These are phyloP conservation scores for Otus sunia DNA, from an alignment of 2,113 vertebrate species.

Conservation along the genomic window DNA sequence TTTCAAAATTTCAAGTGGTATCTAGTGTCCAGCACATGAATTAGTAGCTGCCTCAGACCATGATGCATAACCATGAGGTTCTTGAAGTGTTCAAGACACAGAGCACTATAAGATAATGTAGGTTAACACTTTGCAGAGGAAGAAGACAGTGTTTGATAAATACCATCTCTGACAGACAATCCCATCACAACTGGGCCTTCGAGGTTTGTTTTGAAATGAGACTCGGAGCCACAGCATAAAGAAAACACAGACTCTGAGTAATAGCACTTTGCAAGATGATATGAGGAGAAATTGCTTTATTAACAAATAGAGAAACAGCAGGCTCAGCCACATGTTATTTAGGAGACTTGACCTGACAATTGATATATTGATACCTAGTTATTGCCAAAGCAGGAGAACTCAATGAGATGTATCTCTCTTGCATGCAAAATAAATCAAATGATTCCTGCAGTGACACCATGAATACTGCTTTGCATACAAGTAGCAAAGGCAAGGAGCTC, in stretches of 20 bases:
- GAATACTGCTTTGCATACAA: neutral
- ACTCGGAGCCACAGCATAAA: neutral
- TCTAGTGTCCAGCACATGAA: neutral
- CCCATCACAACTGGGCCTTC: neutral
- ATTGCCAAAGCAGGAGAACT: neutral
- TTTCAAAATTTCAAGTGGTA: neutral
- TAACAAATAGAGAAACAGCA: neutral
- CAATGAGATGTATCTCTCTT: neutral
- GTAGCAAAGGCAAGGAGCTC: neutral
- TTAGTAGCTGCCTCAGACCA: neutral
- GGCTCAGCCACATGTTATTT: conserved; percentile 7
- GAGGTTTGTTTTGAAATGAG: conserved; percentile 8
- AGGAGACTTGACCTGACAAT: neutral
- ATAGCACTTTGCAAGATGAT: neutral
- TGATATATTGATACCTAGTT: conserved; percentile 22
- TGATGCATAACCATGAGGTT: neutral
- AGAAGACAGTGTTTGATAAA: neutral
- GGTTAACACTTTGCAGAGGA: neutral
- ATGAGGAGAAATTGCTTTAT: conserved; percentile 17
- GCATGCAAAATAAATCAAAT: neutral
- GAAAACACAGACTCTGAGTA: conserved; percentile 1
- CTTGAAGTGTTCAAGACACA: neutral
- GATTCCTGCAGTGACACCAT: neutral
- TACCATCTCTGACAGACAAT: neutral
- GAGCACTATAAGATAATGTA: neutral